These are phyloP conservation scores for Agrochola lota DNA, from an alignment of 2,888 invertebrate genomes.

Conservation along the genomic window DNA sequence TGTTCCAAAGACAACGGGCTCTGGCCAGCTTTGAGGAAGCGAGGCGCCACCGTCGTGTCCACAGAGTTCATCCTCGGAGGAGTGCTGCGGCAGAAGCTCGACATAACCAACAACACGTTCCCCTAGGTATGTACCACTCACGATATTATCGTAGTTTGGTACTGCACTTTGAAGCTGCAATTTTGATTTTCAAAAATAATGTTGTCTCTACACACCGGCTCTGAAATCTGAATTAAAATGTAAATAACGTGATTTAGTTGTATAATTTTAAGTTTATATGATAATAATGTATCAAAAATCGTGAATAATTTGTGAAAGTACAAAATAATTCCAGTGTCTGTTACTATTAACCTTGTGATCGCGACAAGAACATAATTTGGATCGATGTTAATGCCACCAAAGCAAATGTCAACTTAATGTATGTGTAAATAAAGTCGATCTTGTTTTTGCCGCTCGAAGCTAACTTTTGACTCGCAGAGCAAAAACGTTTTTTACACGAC, in stretches of 20 bases:
- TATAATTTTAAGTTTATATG: conserved; percentile 10
- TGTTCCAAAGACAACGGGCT: conserved; percentile 71
- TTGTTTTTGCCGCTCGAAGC: background rate
- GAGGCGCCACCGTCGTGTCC: conserved; percentile 80
- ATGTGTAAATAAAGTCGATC: background rate
- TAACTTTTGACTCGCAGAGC: background rate
- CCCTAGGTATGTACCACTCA: conserved; percentile 17
- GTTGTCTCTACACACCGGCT: conserved; percentile 13
- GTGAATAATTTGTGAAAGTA: conserved; percentile 4
- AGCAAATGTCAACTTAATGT: background rate
- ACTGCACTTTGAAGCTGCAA: background rate
- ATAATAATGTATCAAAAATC: background rate
- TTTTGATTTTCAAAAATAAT: background rate
- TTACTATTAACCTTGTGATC: background rate
- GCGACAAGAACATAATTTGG: background rate
- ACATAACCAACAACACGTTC: conserved; percentile 69
- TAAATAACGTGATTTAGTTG: conserved; percentile 36
- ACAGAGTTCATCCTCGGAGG: conserved; percentile 83
- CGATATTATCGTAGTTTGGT: conserved; percentile 7
- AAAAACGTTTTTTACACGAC: background rate
- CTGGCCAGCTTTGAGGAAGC: conserved; percentile 75
- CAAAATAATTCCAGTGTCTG: conserved; percentile 1
- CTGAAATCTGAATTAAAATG: conserved; percentile 22
- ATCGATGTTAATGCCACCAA: no score
- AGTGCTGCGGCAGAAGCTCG: conserved; percentile 78